Percentiles rank a stretch among this genome's conserved stretches.
Evolutionary conservation across 2,113 vertebrate species (phyloP).

Genomic region (Casuarius casuarius): DNA sequence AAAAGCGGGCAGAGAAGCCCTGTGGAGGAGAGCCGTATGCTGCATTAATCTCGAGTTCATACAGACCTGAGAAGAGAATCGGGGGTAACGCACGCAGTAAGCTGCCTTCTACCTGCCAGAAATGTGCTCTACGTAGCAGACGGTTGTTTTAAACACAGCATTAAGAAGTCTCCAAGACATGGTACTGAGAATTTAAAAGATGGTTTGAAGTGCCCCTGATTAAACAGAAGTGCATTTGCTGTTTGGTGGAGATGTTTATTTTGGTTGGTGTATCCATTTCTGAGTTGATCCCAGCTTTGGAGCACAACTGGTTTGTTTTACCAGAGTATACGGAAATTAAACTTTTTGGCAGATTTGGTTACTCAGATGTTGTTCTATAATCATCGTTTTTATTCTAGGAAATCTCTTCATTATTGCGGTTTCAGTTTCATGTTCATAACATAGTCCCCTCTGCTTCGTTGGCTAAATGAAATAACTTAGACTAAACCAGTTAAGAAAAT

Average conservation of each 20-base stretch:
- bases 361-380: slow-evolving; percentile 75
- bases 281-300: slow-evolving; percentile 55
- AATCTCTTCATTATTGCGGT: slow-evolving; percentile 79
- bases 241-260: slow-evolving; percentile 65
- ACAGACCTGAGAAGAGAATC: background rate
- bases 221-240: slow-evolving; percentile 42
- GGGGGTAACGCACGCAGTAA: background rate
- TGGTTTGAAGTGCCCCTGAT: background rate
- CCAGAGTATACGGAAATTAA: slow-evolving; percentile 69
- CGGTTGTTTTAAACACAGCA: background rate
- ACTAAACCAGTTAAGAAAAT: slow-evolving; percentile 56
- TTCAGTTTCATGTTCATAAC: slow-evolving; percentile 72
- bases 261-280: slow-evolving; percentile 64
- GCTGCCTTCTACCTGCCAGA: background rate
- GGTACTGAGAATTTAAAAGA: background rate
- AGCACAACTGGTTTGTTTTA: slow-evolving; percentile 64
- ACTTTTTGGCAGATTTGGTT: slow-evolving; percentile 73
- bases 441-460: slow-evolving; percentile 36
- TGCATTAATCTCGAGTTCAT: background rate
- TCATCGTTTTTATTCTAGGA: slow-evolving; percentile 77
- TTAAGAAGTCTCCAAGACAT: background rate
- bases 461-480: slow-evolving; percentile 60
- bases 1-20: background rate
- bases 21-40: background rate
- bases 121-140: background rate